Base-by-base conservation (phyloP, 2,797 vertebrate genomes). In the Margarornis squamiger region DNA sequence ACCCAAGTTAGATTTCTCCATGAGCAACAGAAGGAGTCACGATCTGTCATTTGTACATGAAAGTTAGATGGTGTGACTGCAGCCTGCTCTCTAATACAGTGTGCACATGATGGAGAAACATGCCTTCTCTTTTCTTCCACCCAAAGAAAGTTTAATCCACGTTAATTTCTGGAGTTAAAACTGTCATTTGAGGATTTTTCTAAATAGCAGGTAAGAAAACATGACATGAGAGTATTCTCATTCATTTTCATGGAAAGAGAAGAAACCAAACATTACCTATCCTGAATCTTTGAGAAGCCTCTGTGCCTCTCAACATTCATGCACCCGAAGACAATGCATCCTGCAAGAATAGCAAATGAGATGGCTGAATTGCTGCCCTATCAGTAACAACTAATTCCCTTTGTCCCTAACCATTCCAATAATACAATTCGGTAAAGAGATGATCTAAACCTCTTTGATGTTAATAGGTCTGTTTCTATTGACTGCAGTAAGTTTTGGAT, bases 401-500 rank as follows among this genome's bases (percentile, higher is more conserved):
- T 85, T 68, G 34, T 74, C 68, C 67, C 61, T 72, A 61, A 36
- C 24, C 20, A 12, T 63, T 77, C 34, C 49, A 89, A 71, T 67
- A 62, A 83, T 17, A 32, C 19, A 68, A 48, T 67, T 92, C 74
- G 46, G 22, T 46, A 77, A 79, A 63, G 59, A 87, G 39, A 46
- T 77, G 80, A 74, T 88, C 55, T 85, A 32, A 91, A 93, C 29
- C 34, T 12, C 29, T 74, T 49, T 74, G 59, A 67, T 91, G 59
- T 73, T 92, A 87, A 76, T 67, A 43, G 22, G 14, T 61, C 34
- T 83, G 20, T 68, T 94, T 91, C 81, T 80, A 72, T 46, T 77
- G 86, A 80, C 61, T 85, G 93, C 76, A 83, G 45, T 51, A 95
- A 86, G 52, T 55, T 88, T 96, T 95, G 58, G 23, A 94, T 54